Conservation (phyloP, 2,888 invertebrate genomes). For the Amiota minor region DNA sequence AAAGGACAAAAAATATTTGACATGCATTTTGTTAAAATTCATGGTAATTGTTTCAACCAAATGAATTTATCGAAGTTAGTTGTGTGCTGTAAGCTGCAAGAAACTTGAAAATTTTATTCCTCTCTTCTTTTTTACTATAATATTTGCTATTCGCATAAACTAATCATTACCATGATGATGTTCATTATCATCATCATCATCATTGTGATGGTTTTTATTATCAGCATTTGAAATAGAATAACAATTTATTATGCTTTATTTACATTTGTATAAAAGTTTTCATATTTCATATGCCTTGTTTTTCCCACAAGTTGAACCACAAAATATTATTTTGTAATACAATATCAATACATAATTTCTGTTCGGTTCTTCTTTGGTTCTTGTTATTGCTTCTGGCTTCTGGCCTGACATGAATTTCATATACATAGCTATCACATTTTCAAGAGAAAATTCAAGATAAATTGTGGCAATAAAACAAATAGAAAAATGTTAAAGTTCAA, state of each 20-base stretch:
- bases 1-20: constrained; percentile 6
- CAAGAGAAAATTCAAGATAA: constrained; percentile 1
- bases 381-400: neutral
- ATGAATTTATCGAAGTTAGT: constrained; percentile 66
- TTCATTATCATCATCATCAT: too few relatives aligned
- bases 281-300: constrained; percentile 34
- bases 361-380: too few relatives aligned
- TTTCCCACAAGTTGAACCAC: neutral
- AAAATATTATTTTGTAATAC: neutral
- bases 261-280: constrained; percentile 45
- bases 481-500: constrained; percentile 11
- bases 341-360: neutral
- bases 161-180: too few relatives aligned
- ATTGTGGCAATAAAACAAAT: constrained; percentile 13
- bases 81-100: constrained; percentile 47
- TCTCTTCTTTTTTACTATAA: neutral
- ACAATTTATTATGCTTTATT: constrained; percentile 20
- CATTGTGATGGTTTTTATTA: too few relatives aligned
- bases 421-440: neutral
- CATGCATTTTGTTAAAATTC: constrained; percentile 64
- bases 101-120: constrained; percentile 22
- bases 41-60: constrained; percentile 66
- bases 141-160: too few relatives aligned
- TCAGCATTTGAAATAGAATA: too few relatives aligned
- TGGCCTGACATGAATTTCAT: constrained; percentile 8